Percentiles rank a stretch among this genome's conserved stretches.
Evolutionary conservation across 2,797 vertebrate species (phyloP).

Genomic region (Gymnodraco acuticeps): DNA sequence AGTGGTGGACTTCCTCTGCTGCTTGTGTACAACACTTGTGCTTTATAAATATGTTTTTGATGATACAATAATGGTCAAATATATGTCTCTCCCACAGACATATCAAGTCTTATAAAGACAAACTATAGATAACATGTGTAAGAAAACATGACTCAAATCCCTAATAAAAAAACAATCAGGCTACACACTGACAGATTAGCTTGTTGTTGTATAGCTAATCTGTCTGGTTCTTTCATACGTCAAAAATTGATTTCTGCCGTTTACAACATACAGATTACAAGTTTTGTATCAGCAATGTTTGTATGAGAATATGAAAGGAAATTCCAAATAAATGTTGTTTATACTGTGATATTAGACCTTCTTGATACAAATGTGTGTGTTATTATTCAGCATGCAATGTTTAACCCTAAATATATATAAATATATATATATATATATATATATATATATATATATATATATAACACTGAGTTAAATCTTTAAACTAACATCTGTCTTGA

Average conservation of each 20-base stretch:
- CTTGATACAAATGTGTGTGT: neutral
- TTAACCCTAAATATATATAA: neutral
- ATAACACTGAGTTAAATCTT: too few relatives aligned
- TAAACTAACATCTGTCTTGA: too few relatives aligned
- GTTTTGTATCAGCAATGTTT: conserved; percentile 77
- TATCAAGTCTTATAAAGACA: conserved; percentile 16
- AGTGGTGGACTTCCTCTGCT: conserved; percentile 25
- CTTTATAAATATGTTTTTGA: conserved; percentile 38
- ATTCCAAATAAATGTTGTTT: conserved; percentile 76
- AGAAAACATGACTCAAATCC: neutral
- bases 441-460: too few relatives aligned
- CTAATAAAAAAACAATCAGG: conserved; percentile 6
- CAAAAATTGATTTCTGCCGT: conserved; percentile 26
- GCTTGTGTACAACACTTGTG: conserved; percentile 54
- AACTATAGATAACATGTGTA: conserved; percentile 3
- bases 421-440: too few relatives aligned
- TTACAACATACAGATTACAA: conserved; percentile 24
- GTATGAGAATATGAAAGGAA: conserved; percentile 57
- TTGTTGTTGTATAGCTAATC: conserved; percentile 30
- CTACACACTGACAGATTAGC: conserved; percentile 1
- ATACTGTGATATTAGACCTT: conserved; percentile 54
- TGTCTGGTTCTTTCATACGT: conserved; percentile 26
- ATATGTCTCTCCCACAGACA: conserved; percentile 15
- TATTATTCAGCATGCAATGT: neutral
- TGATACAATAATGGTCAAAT: conserved; percentile 29